Evolutionary conservation across 2,888 invertebrate genomes (phyloP).

Genomic region (Trissonchulus latispiculum): DNA sequence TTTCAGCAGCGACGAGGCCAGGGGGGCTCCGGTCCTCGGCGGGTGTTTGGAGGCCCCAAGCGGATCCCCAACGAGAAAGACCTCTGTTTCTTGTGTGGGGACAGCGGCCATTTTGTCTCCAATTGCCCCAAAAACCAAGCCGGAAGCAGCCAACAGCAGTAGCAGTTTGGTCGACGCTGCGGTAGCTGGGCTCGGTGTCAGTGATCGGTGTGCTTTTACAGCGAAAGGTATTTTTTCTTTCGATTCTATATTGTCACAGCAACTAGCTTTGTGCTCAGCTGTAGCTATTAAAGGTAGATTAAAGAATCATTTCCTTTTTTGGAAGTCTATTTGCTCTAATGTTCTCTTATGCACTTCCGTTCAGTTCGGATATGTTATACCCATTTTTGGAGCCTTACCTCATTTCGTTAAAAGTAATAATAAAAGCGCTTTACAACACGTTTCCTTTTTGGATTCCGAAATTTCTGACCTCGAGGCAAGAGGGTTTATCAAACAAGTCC

Average conservation of each 20-base stretch:
- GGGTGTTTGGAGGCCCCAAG: not conserved
- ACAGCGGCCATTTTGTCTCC: not conserved
- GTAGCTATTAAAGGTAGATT: too few relatives aligned
- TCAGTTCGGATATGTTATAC: not conserved
- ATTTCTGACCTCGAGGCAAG: not conserved
- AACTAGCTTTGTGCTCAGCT: too few relatives aligned
- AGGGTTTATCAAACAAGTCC: not conserved
- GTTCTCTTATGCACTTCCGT: not conserved
- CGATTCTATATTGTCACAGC: not conserved
- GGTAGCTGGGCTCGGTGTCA: too few relatives aligned
- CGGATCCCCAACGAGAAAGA: not conserved
- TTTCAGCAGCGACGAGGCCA: not conserved
- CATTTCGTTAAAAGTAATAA: not conserved
- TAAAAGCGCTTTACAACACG: not conserved
- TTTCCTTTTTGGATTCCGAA: not conserved
- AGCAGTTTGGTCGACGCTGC: too few relatives aligned
- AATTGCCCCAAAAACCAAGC: not conserved
- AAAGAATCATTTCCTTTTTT: not conserved
- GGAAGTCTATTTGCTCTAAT: not conserved
- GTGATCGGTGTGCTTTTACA: not conserved
- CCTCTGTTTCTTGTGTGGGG: slow-evolving; percentile 4
- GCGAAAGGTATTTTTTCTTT: not conserved
- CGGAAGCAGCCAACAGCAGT: not conserved
- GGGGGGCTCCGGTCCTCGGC: not conserved
- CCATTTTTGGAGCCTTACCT: not conserved